phyloP scores from a whole-genome alignment of 2,113 vertebrate genomes.

The Myiopsitta monachus region DNA sequence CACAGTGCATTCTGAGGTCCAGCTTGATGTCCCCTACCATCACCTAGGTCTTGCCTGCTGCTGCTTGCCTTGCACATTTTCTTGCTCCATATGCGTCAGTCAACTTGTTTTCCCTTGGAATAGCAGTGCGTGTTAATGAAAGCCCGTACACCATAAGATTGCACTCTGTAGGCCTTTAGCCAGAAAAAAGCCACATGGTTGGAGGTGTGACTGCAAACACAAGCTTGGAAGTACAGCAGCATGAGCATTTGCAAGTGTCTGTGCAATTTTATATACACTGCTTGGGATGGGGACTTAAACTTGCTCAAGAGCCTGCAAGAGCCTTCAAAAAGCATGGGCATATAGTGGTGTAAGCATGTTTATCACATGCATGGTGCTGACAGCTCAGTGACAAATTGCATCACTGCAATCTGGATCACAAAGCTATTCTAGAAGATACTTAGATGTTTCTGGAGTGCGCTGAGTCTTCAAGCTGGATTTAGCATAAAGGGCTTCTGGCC shows the following conservation, averaged over 20 bases:
- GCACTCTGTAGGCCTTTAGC: neutral
- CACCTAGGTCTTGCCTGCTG: neutral
- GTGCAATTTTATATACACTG: neutral
- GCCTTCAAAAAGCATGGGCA: neutral
- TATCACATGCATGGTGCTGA: accelerated
- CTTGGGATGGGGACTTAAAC: neutral
- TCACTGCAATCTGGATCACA: neutral
- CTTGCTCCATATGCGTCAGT: accelerated
- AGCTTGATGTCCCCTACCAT: neutral
- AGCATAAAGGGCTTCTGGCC: neutral
- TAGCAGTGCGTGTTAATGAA: neutral
- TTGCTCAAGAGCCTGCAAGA: neutral
- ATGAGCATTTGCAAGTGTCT: neutral
- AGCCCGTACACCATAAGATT: neutral
- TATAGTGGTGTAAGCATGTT: neutral
- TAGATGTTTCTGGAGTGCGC: neutral
- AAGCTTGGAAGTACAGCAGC: neutral
- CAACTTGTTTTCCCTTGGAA: neutral
- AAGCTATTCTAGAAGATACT: neutral
- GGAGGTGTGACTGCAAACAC: neutral
- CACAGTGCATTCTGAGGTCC: neutral
- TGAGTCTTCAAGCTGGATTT: neutral
- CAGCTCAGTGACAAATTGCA: neutral
- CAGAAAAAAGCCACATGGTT: neutral
- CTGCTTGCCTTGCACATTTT: neutral